Percentiles rank a stretch among this genome's conserved stretches.
These are phyloP conservation scores for Propithecus coquereli DNA, from an alignment of 2,113 vertebrate species.

Conservation along the genomic window DNA sequence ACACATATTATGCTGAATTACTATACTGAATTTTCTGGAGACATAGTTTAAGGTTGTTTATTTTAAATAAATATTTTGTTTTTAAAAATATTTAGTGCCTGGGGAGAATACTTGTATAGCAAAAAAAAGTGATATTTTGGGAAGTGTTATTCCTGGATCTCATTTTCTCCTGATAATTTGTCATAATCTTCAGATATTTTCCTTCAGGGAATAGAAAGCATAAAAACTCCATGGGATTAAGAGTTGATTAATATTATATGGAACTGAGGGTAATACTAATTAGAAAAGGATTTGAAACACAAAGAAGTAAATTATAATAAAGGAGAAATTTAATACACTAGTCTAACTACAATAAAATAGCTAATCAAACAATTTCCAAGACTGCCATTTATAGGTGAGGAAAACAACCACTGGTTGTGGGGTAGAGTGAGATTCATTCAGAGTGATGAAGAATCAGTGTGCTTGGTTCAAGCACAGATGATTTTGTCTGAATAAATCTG, in stretches of 20 bases:
- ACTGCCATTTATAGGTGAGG: background rate
- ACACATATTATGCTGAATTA: background rate
- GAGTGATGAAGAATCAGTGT: background rate
- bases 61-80: background rate
- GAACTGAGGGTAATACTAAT: background rate
- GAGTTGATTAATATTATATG: background rate
- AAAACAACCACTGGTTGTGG: background rate
- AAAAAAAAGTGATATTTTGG: background rate
- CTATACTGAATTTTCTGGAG: background rate
- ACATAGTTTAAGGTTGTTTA: background rate
- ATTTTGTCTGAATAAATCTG: background rate
- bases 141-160: background rate
- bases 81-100: background rate
- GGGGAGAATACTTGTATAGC: background rate
- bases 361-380: background rate
- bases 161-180: background rate
- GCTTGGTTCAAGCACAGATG: background rate
- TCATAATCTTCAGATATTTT: background rate
- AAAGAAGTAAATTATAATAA: background rate
- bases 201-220: background rate
- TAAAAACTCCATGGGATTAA: background rate
- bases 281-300: background rate
- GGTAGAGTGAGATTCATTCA: background rate
- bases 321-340: background rate
- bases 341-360: background rate